A percentile compares a stretch with the other conserved stretches of the same genome.
Conservation (phyloP, 2,888 invertebrate species). For the Himalopsyche kuldschensis region DNA sequence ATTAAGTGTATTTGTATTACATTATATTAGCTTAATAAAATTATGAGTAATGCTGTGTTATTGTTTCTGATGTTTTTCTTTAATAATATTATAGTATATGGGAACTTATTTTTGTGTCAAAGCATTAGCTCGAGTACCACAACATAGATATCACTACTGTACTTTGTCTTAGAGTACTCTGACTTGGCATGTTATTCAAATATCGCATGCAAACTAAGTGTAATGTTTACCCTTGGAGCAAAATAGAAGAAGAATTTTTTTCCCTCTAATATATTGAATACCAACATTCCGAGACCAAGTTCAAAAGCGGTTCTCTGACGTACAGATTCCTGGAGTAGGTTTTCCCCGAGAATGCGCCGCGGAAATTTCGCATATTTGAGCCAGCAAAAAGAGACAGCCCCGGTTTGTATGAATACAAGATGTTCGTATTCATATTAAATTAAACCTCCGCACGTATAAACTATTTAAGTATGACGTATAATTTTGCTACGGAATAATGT, state of each 20-base stretch:
- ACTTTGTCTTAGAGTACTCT: background rate
- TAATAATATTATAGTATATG: too few species aligned
- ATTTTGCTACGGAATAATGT: background rate
- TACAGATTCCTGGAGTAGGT: background rate
- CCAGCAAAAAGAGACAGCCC: background rate
- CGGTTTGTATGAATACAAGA: background rate
- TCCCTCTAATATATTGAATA: conserved; percentile 22
- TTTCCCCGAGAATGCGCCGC: background rate
- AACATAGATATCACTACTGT: too few species aligned
- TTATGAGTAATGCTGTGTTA: too few species aligned
- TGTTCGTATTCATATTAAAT: background rate
- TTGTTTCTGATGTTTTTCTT: too few species aligned
- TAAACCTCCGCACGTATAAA: background rate
- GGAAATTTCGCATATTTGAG: background rate
- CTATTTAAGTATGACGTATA: background rate
- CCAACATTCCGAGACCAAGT: conserved; percentile 14
- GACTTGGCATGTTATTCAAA: background rate
- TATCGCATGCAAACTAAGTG: background rate
- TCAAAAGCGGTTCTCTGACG: background rate
- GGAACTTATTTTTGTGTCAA: too few species aligned
- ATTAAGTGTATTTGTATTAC: too few species aligned
- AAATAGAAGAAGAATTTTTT: background rate
- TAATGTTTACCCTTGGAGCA: background rate
- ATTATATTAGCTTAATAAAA: too few species aligned
- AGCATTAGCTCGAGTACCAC: too few species aligned